Evolutionary conservation across 2,888 invertebrate genomes (phyloP).

Genomic region (Drosophila paracracens): DNA sequence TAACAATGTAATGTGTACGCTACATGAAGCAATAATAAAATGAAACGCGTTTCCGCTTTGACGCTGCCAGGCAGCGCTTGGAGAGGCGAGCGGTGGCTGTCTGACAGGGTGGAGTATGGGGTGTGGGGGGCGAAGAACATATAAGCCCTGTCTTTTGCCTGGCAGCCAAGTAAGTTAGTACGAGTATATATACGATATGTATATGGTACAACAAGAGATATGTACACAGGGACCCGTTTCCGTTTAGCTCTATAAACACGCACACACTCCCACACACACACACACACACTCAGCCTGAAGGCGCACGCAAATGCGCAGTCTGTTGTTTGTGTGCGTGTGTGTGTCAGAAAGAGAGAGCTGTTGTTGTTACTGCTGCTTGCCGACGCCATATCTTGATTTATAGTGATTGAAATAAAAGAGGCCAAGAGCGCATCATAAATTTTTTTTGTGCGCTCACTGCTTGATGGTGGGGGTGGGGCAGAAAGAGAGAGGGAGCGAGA

Average conservation of each 20-base stretch:
- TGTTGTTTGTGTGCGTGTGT: slow-evolving; percentile 25
- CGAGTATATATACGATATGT: slow-evolving; percentile 46
- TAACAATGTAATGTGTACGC: slow-evolving; percentile 77
- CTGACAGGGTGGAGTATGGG: not conserved
- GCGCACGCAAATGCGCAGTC: slow-evolving; percentile 73
- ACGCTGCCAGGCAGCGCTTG: slow-evolving; percentile 40
- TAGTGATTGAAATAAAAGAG: slow-evolving; percentile 82
- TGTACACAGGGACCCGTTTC: slow-evolving; percentile 65
- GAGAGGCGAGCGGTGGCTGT: not conserved
- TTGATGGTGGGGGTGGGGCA: not conserved
- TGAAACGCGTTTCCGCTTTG: slow-evolving; percentile 78
- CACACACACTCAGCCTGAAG: slow-evolving; percentile 39
- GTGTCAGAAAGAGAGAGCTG: slow-evolving; percentile 18
- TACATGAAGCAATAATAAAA: slow-evolving; percentile 79
- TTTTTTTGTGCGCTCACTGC: slow-evolving; percentile 65
- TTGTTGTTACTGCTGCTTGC: slow-evolving; percentile 43
- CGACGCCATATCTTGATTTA: slow-evolving; percentile 79
- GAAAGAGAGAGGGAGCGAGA: not conserved
- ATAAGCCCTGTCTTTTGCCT: slow-evolving; percentile 58
- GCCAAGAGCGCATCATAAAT: slow-evolving; percentile 81
- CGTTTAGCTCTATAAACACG: slow-evolving; percentile 57
- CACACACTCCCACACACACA: slow-evolving; percentile 26
- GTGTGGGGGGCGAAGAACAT: slow-evolving; percentile 31
- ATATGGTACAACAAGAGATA: slow-evolving; percentile 48
- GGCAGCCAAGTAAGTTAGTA: slow-evolving; percentile 50